These are phyloP conservation scores for Theristicus caerulescens DNA, from an alignment of 2,113 vertebrate genomes.

Conservation along the genomic window DNA sequence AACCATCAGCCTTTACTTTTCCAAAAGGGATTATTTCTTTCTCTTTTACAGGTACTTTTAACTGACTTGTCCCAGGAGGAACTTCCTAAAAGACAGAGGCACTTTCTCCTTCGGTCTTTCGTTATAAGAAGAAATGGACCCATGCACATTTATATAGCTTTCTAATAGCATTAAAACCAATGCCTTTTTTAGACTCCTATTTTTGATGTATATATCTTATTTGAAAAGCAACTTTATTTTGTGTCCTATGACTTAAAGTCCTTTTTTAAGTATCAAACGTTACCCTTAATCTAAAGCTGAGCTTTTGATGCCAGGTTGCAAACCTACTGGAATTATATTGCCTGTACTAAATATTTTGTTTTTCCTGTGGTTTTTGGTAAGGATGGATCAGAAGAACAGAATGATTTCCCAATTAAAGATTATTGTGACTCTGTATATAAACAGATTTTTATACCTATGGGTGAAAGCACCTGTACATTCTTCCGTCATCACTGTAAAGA, in stretches of 20 bases:
- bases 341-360: constrained; percentile 63
- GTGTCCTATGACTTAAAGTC: constrained; percentile 76
- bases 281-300: constrained; percentile 66
- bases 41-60: constrained; percentile 63
- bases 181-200: constrained; percentile 79
- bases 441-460: constrained; percentile 85
- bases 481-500: constrained; percentile 78
- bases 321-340: constrained; percentile 83
- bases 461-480: constrained; percentile 82
- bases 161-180: constrained; percentile 81
- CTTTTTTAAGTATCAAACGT: constrained; percentile 72
- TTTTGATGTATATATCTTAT: constrained; percentile 86
- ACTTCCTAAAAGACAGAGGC: constrained; percentile 66
- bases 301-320: constrained; percentile 79
- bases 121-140: constrained; percentile 64
- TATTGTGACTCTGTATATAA: constrained; percentile 84
- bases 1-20: background rate
- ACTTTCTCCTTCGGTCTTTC: constrained; percentile 71
- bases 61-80: constrained; percentile 66
- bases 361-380: constrained; percentile 59
- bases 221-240: constrained; percentile 82
- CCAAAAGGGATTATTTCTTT: background rate
- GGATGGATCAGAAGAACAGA: constrained; percentile 60
- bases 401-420: constrained; percentile 56
- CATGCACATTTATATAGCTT: constrained; percentile 76